Base-by-base conservation (phyloP, 1,140 invertebrate genomes). In the Aporrectodea caliginosa region DNA sequence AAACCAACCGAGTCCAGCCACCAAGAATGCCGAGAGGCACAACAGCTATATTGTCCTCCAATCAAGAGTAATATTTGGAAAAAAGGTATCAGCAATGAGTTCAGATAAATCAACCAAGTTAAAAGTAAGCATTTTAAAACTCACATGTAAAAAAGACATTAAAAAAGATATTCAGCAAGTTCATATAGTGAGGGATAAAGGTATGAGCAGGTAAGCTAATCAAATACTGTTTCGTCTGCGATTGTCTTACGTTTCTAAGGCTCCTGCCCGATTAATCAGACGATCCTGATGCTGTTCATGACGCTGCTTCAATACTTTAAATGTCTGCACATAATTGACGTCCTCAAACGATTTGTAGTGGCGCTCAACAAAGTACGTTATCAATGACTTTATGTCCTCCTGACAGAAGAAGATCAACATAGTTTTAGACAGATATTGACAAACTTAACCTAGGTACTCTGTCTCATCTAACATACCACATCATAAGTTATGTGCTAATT, bases 251-350 rank as follows among this genome's bases (percentile, higher is more conserved):
- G 70, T 32, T 2, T 27, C 70, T 32, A 27, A 12, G n/a, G 70
- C 31, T 27, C 70, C 31, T 2, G 70, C 12, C 12, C n/a, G 2
- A 32, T 32, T 72, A 6, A 29, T 85, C 31, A 86, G 73, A 74
- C 84, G 81, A 43, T 98, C 95, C 87, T 96, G 94, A 86, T 97
- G 94, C 86, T 98, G 96, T 85, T 98, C 96, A 86, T 98, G 98
- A 79, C 93, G 92, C 83, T 92, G 89, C 89, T 94, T 95, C 79
- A 99, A 90, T 81, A 93, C 92, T 89, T 96, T 95, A 88, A 98
- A 99, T 78, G 96, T 98, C 89, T 97, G 94, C 82, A 99, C 97
- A 91, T 98, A 99, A 88, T 95, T 93, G 85, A 98, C 93, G 85
- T 93, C 92, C 88, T 98, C 95, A 84, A 99, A 90, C 83, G 94